These are phyloP conservation scores for Diadumene lineata DNA, from an alignment of 92 coral and sea anemone genomes.

Conservation along the genomic window DNA sequence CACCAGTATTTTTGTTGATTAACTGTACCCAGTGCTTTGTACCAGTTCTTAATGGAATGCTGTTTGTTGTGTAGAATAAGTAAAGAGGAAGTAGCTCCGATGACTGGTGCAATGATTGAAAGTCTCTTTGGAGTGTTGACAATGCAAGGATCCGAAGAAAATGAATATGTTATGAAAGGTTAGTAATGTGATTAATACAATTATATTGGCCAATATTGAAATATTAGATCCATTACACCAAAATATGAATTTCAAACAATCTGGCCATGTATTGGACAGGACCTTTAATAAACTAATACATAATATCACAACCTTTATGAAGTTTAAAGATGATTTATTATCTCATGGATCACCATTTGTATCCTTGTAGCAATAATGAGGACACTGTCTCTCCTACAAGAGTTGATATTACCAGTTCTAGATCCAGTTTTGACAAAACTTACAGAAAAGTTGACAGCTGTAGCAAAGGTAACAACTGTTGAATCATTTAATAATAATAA, in stretches of 20 bases:
- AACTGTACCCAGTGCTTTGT: too few species aligned
- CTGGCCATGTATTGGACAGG: too few species aligned
- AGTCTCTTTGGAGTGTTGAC: conserved; percentile 75
- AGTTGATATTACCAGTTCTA: conserved; percentile 61
- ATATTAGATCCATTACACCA: too few species aligned
- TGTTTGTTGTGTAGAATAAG: conserved; percentile 45
- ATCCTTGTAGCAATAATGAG: conserved; percentile 85
- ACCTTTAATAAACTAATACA: too few species aligned
- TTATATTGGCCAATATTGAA: too few species aligned
- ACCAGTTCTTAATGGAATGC: neutral
- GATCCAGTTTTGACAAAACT: conserved; percentile 61
- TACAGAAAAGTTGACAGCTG: conserved; percentile 65
- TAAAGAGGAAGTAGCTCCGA: conserved; percentile 72
- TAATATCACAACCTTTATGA: neutral
- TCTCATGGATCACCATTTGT: neutral
- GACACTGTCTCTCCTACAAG: conserved; percentile 83
- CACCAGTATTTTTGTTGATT: too few species aligned
- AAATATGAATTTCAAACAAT: too few species aligned
- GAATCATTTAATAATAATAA: neutral
- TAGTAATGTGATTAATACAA: neutral
- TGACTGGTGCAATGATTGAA: conserved; percentile 52
- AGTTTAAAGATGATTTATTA: neutral
- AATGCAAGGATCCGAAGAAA: conserved; percentile 90
- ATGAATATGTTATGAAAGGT: conserved; percentile 98
- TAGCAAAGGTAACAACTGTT: conserved; percentile 75